Conservation (phyloP, 2,113 vertebrate genomes). For the Stictonetta naevosa region DNA sequence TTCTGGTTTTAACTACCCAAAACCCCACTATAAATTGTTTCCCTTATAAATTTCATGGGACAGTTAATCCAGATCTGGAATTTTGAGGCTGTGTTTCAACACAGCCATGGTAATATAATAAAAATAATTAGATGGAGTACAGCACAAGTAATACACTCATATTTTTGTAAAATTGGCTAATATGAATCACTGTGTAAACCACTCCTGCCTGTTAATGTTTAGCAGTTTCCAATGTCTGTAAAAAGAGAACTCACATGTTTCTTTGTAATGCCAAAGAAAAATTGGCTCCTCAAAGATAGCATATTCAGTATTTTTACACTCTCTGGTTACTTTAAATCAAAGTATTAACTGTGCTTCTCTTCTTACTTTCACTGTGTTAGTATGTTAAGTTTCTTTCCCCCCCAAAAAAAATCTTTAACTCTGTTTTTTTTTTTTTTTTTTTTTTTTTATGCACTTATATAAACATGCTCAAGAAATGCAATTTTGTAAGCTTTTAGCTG, state of each 20-base stretch:
- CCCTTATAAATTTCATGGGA: conserved; percentile 7
- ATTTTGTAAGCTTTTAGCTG: conserved; percentile 18
- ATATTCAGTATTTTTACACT: conserved; percentile 38
- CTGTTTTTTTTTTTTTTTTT: no score
- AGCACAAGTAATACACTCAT: background rate
- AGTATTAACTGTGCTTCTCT: conserved; percentile 30
- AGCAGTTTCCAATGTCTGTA: conserved; percentile 7
- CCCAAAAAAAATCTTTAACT: background rate
- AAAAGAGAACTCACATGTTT: conserved; percentile 13
- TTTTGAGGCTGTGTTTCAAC: conserved; percentile 3
- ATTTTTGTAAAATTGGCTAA: conserved; percentile 19
- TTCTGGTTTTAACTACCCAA: conserved; percentile 26
- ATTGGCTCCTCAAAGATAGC: conserved; percentile 11
- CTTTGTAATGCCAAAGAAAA: conserved; percentile 32
- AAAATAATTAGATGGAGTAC: conserved; percentile 2
- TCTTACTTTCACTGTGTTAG: conserved; percentile 5
- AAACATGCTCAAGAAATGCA: background rate
- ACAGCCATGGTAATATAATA: conserved; percentile 33
- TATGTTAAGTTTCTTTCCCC: background rate
- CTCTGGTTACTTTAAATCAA: conserved; percentile 42
- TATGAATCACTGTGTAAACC: background rate
- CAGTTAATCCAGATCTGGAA: conserved; percentile 37
- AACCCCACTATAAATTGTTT: background rate
- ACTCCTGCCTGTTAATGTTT: conserved; percentile 12
- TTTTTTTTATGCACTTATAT: conserved; percentile 8